Base-by-base conservation (phyloP, 2,113 vertebrate genomes). In the Corythaeola cristata region DNA sequence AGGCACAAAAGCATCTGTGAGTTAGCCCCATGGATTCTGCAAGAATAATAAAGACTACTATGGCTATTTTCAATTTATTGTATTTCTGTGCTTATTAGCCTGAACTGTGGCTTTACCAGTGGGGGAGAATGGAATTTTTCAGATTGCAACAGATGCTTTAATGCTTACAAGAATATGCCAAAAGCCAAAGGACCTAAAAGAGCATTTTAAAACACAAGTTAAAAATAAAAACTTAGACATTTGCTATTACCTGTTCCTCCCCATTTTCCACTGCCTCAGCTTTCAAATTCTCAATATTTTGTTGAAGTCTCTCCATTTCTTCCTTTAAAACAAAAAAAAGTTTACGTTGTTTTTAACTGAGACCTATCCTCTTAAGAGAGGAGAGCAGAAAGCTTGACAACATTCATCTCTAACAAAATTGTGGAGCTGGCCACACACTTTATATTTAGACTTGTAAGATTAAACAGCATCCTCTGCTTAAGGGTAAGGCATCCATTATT, bases 281-380 rank as follows among this genome's bases (percentile, higher is more conserved):
- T 97, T 99, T 99, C 69, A 99, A 82, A 93, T 90, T 98, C 94
- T 99, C 98, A 56, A 99, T 99, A 84, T 97, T 98, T 97, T 98
- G 98, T 96, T 99, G 99, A 39, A 99, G 98, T 37, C 99, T 98
- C 24, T 96, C 39, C 99, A 99, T 99, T 97, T 99, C 99, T 94
- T 99, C 99, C 99, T 99, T 95, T 58, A 96, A 96, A 95, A 84
- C 13, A 95, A 44, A 44, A 13, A 37, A n/a, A 30, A 78, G 33
- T 24, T 63, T 28, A 32, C 6, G 11, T 45, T 67, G 37, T 24
- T 83, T 89, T 92, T 47, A 93, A 63, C 7, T 49, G 23, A 94
- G 41, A 83, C 3, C 6, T 19, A 6, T 24, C 33, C 47, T 80
- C 27, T 59, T 55, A 55, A 44, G 10, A 68, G 5, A 2, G 19